A percentile compares a stretch with the other conserved stretches of the same genome.
These are phyloP conservation scores for Andrena fulva DNA, from an alignment of 2,888 invertebrate genomes.

Conservation along the genomic window DNA sequence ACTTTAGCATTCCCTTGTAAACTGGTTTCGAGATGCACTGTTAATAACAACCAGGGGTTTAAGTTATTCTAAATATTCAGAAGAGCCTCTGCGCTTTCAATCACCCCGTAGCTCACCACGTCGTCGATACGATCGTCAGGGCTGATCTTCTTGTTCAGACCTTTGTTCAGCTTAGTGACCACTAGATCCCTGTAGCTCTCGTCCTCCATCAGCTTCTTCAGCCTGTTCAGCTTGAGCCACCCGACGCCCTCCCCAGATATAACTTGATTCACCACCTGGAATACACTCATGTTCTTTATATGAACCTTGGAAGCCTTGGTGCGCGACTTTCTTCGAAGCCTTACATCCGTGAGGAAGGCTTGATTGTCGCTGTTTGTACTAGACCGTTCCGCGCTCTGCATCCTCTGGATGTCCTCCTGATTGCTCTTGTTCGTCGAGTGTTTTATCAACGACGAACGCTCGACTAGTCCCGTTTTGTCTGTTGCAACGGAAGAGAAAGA, in stretches of 20 bases:
- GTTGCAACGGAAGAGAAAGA: neutral
- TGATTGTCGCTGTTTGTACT: conserved; percentile 96
- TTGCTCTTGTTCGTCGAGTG: conserved; percentile 90
- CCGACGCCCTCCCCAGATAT: conserved; percentile 97
- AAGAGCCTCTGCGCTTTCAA: too few species aligned
- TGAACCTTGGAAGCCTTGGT: neutral
- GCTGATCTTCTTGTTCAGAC: conserved; percentile 95
- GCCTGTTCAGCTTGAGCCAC: conserved; percentile 96
- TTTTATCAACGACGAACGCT: conserved; percentile 94
- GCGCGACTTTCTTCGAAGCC: conserved; percentile 70
- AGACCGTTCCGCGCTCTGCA: conserved; percentile 89
- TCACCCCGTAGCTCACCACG: conserved; percentile 89
- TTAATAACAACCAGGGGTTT: conserved; percentile 68
- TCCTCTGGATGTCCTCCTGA: conserved; percentile 89
- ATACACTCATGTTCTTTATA: conserved; percentile 36
- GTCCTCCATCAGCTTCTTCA: conserved; percentile 99
- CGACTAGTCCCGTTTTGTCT: conserved; percentile 92
- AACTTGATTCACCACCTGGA: conserved; percentile 91
- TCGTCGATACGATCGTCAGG: conserved; percentile 99
- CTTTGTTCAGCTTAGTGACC: conserved; percentile 96
- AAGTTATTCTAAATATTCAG: too few species aligned
- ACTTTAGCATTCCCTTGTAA: conserved; percentile 98
- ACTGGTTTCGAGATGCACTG: conserved; percentile 95
- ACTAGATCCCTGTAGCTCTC: conserved; percentile 99
- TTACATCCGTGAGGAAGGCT: conserved; percentile 95